These are phyloP conservation scores for Takifugu bimaculatus DNA, from an alignment of 2,113 vertebrate species.

Conservation along the genomic window DNA sequence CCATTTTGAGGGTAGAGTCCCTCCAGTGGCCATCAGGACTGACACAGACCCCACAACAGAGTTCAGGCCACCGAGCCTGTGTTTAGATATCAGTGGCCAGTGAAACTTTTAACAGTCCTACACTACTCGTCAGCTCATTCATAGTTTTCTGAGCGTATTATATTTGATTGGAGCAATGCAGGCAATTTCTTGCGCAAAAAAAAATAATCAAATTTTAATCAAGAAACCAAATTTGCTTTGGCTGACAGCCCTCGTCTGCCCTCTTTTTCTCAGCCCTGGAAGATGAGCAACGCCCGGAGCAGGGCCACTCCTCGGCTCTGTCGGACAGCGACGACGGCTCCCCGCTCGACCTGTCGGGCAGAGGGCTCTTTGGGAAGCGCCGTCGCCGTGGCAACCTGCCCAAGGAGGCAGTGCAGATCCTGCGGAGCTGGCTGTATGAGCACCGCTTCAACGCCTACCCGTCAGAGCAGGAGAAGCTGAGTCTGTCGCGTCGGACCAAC, in stretches of 20 bases:
- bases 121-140: neutral
- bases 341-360: constrained; percentile 79
- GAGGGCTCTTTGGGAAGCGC: constrained; percentile 78
- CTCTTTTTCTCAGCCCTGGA: constrained; percentile 55
- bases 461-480: constrained; percentile 92
- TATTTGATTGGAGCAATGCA: too few relatives aligned
- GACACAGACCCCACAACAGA: constrained; percentile 8
- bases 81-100: constrained; percentile 1
- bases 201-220: neutral
- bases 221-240: neutral
- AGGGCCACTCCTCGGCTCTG: constrained; percentile 77
- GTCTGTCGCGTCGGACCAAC: constrained; percentile 86
- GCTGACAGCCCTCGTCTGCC: neutral
- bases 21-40: constrained; percentile 34
- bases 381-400: constrained; percentile 93
- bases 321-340: constrained; percentile 89
- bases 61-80: constrained; percentile 8
- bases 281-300: constrained; percentile 61
- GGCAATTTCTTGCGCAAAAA: neutral
- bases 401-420: constrained; percentile 92
- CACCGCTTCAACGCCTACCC: constrained; percentile 97
- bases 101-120: neutral
- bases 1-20: constrained; percentile 66
- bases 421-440: constrained; percentile 92
- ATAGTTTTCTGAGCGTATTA: neutral